Conservation (phyloP, 2,797 vertebrate genomes). For the Nasua narica region DNA sequence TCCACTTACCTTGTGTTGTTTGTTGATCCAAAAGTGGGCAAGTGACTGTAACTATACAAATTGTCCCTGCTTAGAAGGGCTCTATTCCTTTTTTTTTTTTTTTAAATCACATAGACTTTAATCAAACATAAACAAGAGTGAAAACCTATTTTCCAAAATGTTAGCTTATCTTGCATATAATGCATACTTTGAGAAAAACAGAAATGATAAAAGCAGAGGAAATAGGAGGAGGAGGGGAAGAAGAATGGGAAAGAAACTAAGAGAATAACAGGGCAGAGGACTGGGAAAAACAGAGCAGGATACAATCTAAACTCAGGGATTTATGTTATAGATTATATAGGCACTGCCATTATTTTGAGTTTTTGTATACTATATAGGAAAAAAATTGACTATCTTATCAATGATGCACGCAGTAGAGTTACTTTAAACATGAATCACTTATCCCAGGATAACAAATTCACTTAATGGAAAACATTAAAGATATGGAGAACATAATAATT, state of each 20-base stretch:
- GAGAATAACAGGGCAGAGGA: neutral
- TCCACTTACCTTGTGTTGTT: neutral
- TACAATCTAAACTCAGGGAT: neutral
- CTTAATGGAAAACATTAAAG: neutral
- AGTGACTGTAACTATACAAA: neutral
- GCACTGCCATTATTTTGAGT: neutral
- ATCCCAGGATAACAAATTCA: neutral
- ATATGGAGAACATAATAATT: neutral
- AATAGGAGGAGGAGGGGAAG: neutral
- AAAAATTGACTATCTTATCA: neutral
- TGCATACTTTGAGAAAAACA: neutral
- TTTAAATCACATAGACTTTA: neutral
- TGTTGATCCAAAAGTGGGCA: neutral
- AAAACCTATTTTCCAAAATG: conserved; percentile 5
- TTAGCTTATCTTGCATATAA: neutral
- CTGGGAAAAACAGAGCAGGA: neutral
- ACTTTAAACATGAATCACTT: neutral
- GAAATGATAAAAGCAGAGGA: neutral
- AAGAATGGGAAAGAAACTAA: neutral
- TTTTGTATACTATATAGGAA: neutral
- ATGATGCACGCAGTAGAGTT: neutral
- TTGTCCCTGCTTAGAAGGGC: neutral
- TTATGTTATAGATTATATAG: neutral
- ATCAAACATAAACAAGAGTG: neutral
- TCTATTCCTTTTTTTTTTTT: neutral